Evolutionary conservation across 2,888 invertebrate genomes (phyloP).

Genomic region (Patella caerulea): DNA sequence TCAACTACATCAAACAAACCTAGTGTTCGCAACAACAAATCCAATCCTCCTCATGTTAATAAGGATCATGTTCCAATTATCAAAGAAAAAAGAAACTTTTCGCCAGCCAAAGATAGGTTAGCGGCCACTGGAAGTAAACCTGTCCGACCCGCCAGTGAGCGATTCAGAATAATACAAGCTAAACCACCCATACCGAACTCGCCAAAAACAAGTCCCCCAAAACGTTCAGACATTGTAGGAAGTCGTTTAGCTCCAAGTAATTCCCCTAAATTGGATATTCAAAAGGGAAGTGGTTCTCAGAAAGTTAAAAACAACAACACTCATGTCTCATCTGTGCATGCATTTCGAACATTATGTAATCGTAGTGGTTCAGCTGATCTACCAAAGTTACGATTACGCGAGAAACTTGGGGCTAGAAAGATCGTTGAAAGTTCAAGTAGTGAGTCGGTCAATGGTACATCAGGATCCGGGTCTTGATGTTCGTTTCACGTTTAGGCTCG

Average conservation of each 20-base stretch:
- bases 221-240: neutral
- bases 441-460: neutral
- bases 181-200: neutral
- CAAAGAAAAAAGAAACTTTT: neutral
- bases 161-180: neutral
- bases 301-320: neutral
- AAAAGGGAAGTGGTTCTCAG: neutral
- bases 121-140: neutral
- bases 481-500: too few relatives aligned
- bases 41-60: neutral
- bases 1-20: neutral
- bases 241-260: too few relatives aligned
- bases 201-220: neutral
- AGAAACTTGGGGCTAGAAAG: neutral
- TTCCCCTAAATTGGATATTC: neutral
- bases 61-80: neutral
- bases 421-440: neutral
- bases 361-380: neutral
- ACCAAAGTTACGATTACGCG: slow-evolving; percentile 6
- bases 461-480: neutral
- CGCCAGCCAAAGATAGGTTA: neutral
- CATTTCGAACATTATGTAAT: neutral
- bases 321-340: neutral
- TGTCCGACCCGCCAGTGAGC: neutral
- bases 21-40: neutral